phyloP scores from a whole-genome alignment of 1,140 invertebrate species.

The Drosophila triauraria region DNA sequence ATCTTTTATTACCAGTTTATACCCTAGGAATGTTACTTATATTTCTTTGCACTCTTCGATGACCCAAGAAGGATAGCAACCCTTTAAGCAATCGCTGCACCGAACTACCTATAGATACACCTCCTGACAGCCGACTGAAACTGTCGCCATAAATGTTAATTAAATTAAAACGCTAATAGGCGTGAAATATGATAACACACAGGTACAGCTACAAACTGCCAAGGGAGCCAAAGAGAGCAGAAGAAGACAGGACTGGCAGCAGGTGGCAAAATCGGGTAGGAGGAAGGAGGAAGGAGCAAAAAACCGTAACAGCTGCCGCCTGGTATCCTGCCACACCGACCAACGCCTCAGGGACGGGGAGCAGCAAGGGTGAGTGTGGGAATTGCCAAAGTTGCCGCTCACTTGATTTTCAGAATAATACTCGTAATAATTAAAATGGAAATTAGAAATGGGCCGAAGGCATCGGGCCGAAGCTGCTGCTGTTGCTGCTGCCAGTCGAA shows the following conservation, averaged over 20 bases:
- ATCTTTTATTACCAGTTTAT: too few relatives aligned
- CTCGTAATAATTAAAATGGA: slow-evolving; percentile 81
- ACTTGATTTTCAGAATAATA: slow-evolving; percentile 79
- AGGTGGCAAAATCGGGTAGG: slow-evolving; percentile 33
- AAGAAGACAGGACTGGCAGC: not conserved
- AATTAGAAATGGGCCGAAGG: slow-evolving; percentile 71
- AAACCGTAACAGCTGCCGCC: slow-evolving; percentile 69
- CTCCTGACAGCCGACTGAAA: slow-evolving; percentile 61
- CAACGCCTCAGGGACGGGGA: slow-evolving; percentile 4
- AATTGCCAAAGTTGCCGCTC: slow-evolving; percentile 64
- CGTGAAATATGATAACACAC: slow-evolving; percentile 81
- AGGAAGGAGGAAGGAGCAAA: slow-evolving; percentile 29
- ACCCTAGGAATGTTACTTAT: too few relatives aligned
- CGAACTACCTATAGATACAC: not conserved
- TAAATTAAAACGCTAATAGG: slow-evolving; percentile 82
- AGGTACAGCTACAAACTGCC: slow-evolving; percentile 26
- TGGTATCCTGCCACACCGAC: slow-evolving; percentile 6
- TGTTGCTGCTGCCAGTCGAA: slow-evolving; percentile 34
- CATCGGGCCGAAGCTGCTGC: slow-evolving; percentile 16
- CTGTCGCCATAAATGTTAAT: slow-evolving; percentile 81
- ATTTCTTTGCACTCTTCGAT: not conserved
- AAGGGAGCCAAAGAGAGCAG: not conserved
- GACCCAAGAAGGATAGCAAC: not conserved
- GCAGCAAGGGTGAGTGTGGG: slow-evolving; percentile 15
- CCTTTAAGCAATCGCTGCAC: slow-evolving; percentile 1